These are phyloP conservation scores for Dermochelys coriacea DNA, from an alignment of 2,797 vertebrate genomes.

Conservation along the genomic window DNA sequence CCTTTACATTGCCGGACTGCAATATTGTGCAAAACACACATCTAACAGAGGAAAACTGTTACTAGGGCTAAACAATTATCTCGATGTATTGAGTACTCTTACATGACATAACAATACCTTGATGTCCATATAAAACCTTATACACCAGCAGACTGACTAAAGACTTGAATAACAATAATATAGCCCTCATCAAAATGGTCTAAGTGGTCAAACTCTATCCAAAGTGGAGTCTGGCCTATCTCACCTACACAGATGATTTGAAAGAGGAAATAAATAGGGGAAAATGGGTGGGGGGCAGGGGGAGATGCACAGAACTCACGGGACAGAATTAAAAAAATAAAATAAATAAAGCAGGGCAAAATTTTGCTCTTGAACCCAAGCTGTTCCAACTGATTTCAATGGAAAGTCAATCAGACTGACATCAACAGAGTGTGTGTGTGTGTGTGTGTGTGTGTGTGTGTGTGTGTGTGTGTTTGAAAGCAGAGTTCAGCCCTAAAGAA, in stretches of 20 bases:
- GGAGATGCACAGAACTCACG: not conserved
- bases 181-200: constrained; percentile 25
- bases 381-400: not conserved
- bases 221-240: not conserved
- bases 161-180: not conserved
- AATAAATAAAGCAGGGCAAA: not conserved
- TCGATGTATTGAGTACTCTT: not conserved
- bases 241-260: not conserved
- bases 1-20: rapidly evolving
- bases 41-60: not conserved
- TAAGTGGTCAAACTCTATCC: not conserved
- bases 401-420: not conserved
- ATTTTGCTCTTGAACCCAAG: not conserved
- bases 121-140: not conserved
- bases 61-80: not conserved
- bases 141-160: not conserved
- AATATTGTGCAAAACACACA: not conserved
- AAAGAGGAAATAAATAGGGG: not conserved
- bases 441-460: not conserved
- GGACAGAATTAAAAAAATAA: not conserved
- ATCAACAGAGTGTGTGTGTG: not conserved
- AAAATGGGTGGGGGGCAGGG: not conserved
- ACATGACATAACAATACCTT: not conserved
- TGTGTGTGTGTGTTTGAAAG: not conserved
- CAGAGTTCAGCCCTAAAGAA: not conserved